Conservation (phyloP, 2,113 vertebrate species). For the Cromileptes altivelis region DNA sequence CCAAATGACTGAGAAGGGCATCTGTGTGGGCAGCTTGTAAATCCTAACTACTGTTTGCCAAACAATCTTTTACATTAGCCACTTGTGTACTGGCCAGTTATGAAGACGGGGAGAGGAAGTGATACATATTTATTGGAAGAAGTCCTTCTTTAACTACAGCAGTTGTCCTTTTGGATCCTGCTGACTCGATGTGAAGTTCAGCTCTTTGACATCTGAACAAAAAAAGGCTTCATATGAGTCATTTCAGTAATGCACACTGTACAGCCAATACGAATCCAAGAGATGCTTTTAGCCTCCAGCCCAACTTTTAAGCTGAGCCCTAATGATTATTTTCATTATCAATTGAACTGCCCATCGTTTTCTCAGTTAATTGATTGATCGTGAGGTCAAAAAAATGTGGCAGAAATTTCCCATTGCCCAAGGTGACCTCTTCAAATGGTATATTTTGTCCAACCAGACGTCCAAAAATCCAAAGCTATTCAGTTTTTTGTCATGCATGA, state of each 20-base stretch:
- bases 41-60: conserved; percentile 77
- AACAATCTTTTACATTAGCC: conserved; percentile 76
- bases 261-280: conserved; percentile 18
- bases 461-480: no score
- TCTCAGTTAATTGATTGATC: no score
- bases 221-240: conserved; percentile 25
- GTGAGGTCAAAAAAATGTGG: no score
- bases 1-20: conserved; percentile 79
- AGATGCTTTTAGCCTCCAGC: conserved; percentile 23
- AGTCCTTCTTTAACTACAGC: conserved; percentile 10
- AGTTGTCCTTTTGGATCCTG: conserved; percentile 37
- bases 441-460: no score
- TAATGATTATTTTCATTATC: not conserved
- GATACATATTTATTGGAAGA: conserved; percentile 58
- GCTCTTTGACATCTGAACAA: conserved; percentile 30
- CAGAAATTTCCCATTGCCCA: no score
- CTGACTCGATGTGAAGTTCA: conserved; percentile 33
- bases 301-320: conserved; percentile 2
- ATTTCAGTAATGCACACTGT: conserved; percentile 32
- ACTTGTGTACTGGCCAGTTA: conserved; percentile 67
- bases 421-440: no score
- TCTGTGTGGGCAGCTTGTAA: conserved; percentile 82
- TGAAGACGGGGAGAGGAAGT: conserved; percentile 30
- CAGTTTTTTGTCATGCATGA: no score
- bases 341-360: no score